Percentiles rank a stretch among this genome's conserved stretches.
phyloP scores from a whole-genome alignment of 1,140 invertebrate genomes.

The Drosophila arawakana region DNA sequence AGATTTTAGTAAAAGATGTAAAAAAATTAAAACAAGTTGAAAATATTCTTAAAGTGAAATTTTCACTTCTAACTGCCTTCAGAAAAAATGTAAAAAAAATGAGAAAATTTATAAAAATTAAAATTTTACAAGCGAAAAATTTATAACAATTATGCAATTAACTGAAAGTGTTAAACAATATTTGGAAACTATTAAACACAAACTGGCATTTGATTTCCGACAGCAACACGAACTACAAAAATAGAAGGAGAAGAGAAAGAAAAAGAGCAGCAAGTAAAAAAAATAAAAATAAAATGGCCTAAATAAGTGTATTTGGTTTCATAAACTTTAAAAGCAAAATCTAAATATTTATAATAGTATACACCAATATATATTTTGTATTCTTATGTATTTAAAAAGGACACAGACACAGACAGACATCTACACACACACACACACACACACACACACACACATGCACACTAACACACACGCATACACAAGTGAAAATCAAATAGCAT shows the following conservation, averaged over 20 bases:
- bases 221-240: background rate
- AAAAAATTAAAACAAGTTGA: conserved; percentile 37
- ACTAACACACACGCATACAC: conserved; percentile 19
- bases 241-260: background rate
- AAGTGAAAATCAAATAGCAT: conserved; percentile 76
- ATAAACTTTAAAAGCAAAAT: conserved; percentile 72
- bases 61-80: conserved; percentile 68
- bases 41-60: conserved; percentile 53
- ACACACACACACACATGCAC: conserved; percentile 6
- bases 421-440: conserved; percentile 13
- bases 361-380: conserved; percentile 70
- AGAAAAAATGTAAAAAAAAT: conserved; percentile 36
- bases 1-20: conserved; percentile 20
- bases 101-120: conserved; percentile 21
- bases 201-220: background rate
- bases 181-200: background rate
- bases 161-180: background rate
- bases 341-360: conserved; percentile 70
- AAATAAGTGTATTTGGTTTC: conserved; percentile 80
- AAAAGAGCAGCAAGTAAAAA: background rate
- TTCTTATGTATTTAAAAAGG: conserved; percentile 73
- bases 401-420: background rate
- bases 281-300: conserved; percentile 27
- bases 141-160: background rate
- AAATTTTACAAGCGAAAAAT: conserved; percentile 22